A percentile compares a stretch with the other conserved stretches of the same genome.
Conservation (phyloP, 1,140 invertebrate species). For the Oedothorax gibbosus region DNA sequence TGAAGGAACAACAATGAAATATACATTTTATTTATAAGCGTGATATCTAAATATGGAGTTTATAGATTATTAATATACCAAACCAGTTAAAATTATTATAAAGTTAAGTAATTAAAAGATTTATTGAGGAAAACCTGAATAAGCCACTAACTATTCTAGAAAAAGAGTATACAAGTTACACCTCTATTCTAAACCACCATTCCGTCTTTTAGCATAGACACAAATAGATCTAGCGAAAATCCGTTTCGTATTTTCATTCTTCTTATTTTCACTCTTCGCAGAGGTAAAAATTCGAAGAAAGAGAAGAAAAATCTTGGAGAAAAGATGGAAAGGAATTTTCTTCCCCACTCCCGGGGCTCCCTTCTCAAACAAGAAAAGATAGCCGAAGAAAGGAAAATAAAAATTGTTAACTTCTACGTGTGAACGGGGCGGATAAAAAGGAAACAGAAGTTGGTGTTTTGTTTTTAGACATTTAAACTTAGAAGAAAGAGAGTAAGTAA, state of each 20-base stretch:
- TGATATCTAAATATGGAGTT: too few relatives aligned
- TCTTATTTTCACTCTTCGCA: background rate
- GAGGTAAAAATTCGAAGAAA: background rate
- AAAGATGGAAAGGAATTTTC: slow-evolving; percentile 5
- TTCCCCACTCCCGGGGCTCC: background rate
- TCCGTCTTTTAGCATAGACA: slow-evolving; percentile 3
- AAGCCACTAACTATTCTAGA: too few relatives aligned
- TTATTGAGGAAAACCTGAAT: too few relatives aligned
- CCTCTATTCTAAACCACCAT: background rate
- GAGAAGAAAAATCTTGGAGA: background rate
- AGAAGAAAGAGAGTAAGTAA: too few relatives aligned
- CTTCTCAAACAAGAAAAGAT: slow-evolving; percentile 5
- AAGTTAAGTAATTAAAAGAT: too few relatives aligned
- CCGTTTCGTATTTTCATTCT: slow-evolving; percentile 28
- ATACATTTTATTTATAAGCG: too few relatives aligned
- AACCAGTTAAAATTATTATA: too few relatives aligned
- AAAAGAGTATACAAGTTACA: too few relatives aligned
- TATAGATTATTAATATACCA: too few relatives aligned
- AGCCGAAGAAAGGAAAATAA: background rate
- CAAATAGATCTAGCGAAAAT: slow-evolving; percentile 37
- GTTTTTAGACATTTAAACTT: slow-evolving; percentile 1
- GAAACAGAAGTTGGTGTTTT: background rate
- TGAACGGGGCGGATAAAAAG: background rate
- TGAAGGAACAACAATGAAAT: too few relatives aligned
- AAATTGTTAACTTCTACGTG: slow-evolving; percentile 5